Evolutionary conservation across 1,140 invertebrate genomes (phyloP), one percentile per base, ranked within the genome.

Genomic region (Drosophila watanabei): DNA sequence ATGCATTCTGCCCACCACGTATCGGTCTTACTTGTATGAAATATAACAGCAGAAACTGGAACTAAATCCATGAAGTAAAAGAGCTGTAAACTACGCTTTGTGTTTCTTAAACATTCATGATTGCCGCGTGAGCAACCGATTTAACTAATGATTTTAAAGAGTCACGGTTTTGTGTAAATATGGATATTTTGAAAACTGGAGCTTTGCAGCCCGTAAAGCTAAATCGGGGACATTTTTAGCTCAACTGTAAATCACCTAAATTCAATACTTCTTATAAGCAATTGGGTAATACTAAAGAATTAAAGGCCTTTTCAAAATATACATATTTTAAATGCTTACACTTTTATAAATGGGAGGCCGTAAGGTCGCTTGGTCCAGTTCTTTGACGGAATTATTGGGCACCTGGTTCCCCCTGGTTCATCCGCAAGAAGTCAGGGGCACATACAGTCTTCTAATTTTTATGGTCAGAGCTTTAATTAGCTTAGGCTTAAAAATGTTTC

Each of bases 81-180:
- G 16, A 78, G 58, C 76, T 79, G 76, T 79, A 79, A 35, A 35
- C 78, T 64, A 59, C 37, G 77, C 45, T 69, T 81, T 79, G 77
- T 84, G 80, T 88, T 77, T 89, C 76, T 61, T 73, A 48, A 73
- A 75, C 59, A 79, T 80, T 57, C 10, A 80, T 39, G 49, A 63
- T 52, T 37, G 20, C 13, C 30, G 5, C 16, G 11, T 54, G 33
- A 8, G 33, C 13, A 4, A 16, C 13, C 18, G 13, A 24, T 54
- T 54, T 18, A 20, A 35, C 18, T 11, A 8, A 33, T 35, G 30
- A 6, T 33, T 14, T 16, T 24, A 28, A n/a, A 39, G 28, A 39
- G 35, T 7, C 20, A 24, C 33, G 2, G 33, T 7, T 10, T 57
- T 39, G 14, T 57, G 54, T 57, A 57, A 57, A 57, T 57, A 57